Evolutionary conservation across 2,888 invertebrate genomes (phyloP), one percentile per base, ranked within the genome.

Genomic region (Oscheius myriophilus): DNA sequence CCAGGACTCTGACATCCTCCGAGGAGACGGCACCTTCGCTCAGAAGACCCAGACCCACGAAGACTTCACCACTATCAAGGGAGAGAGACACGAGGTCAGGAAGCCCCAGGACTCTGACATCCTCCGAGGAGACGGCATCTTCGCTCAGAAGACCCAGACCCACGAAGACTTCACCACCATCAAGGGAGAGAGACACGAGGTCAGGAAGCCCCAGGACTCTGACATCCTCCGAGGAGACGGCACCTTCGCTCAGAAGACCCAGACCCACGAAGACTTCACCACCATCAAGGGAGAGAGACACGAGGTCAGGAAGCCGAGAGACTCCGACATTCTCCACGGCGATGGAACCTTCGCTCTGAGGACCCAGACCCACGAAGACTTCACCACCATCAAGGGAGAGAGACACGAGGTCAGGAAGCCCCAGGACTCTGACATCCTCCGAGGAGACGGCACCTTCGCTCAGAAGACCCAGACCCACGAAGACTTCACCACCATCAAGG

Each of bases 291-390:
- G 54, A 25, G 54, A 54, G 18, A 6, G 54, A 21, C 26, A 25
- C n/a, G 54, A 54, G 14, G 33, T 54, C 2, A 25, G 26, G 54
- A 54, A 54, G 54, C 54, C 54, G 1, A 6, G 26, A 26, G 54
- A 54, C 11, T 54, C 54, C 33, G 54, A 54, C 33, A 12, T 54
- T 11, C 54, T 54, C 11, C 54, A 54, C n/a, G 54, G 54, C 1
- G 54, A 54, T 26, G 54, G 54, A 54, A 54, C 25, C n/a, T 54
- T 54, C 26, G 54, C 54, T n/a, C 33, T n/a, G 12, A 21, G 54
- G 18, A 54, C 54, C 1, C 54, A 54, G 26, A 54, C 25, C 33
- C 54, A 54, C 9, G 54, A 54, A 26, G 54, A 54, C 54, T 54
- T 16, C 54, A 54, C 54, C 26, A 14, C 21, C 54, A 33, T 25